Percentiles rank a stretch among this genome's conserved stretches.
Evolutionary conservation across 2,113 vertebrate species (phyloP).

Genomic region (Macquaria australasica): DNA sequence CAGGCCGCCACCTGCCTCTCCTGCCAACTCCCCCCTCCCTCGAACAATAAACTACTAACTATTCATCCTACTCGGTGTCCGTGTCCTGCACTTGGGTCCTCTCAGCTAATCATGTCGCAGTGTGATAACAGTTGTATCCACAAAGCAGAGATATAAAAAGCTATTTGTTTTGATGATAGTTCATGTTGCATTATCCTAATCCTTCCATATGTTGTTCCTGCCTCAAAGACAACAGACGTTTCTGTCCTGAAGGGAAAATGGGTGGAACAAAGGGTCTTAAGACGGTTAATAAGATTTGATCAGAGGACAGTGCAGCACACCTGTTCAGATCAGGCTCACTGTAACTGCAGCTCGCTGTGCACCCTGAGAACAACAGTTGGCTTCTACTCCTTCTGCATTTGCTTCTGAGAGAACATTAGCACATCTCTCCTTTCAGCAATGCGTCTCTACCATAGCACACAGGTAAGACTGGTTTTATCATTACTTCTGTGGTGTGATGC

Average conservation of each 20-base stretch:
- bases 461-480: conserved; percentile 38
- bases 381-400: background rate
- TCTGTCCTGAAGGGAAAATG: conserved; percentile 19
- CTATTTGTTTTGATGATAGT: background rate
- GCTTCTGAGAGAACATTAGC: background rate
- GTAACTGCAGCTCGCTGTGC: background rate
- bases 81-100: too few species aligned
- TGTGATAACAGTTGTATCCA: background rate
- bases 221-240: conserved; percentile 49
- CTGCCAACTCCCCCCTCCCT: too few species aligned
- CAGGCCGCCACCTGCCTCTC: too few species aligned
- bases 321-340: conserved; percentile 46
- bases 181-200: conserved; percentile 2
- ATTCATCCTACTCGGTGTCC: too few species aligned
- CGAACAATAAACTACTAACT: too few species aligned
- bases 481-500: background rate
- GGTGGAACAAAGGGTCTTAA: conserved; percentile 32
- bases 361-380: background rate
- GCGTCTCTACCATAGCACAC: conserved; percentile 51
- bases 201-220: conserved; percentile 33
- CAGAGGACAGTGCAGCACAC: conserved; percentile 19
- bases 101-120: too few species aligned
- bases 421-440: conserved; percentile 4
- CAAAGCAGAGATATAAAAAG: background rate
- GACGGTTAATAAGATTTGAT: conserved; percentile 64